A percentile compares a stretch with the other conserved stretches of the same genome.
These are phyloP conservation scores for Lochmaea capreae DNA, from an alignment of 2,888 invertebrate species.

Conservation along the genomic window DNA sequence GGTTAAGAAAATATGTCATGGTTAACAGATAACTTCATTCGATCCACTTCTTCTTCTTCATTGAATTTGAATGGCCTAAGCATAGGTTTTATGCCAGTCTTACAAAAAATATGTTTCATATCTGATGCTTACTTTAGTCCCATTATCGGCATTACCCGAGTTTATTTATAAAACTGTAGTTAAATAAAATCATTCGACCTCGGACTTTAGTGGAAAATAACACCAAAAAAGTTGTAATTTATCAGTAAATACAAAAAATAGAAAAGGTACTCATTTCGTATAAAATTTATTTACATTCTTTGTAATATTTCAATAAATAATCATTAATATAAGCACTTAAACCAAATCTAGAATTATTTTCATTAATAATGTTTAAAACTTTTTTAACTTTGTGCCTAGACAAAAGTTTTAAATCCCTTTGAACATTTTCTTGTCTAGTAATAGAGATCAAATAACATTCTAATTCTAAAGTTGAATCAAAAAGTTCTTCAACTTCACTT, in stretches of 20 bases:
- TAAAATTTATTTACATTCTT: not conserved
- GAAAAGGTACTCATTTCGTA: not conserved
- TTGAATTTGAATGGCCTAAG: no score
- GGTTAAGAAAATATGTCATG: not conserved
- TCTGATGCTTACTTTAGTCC: no score
- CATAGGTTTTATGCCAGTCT: no score
- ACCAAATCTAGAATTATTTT: conserved; percentile 44
- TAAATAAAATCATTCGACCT: not conserved
- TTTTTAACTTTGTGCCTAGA: conserved; percentile 43
- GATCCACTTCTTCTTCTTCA: not conserved
- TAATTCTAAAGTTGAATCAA: conserved; percentile 52
- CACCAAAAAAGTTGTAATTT: no score
- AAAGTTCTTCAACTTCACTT: conserved; percentile 49
- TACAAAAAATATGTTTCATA: no score
- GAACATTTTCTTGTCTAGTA: conserved; percentile 44
- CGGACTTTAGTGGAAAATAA: not conserved
- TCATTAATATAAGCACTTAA: conserved; percentile 29
- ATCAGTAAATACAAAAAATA: not conserved
- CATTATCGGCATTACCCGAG: no score
- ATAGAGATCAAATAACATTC: conserved; percentile 53
- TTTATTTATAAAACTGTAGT: no score
- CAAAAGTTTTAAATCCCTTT: conserved; percentile 46
- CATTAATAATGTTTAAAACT: conserved; percentile 45
- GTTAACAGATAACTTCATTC: not conserved
- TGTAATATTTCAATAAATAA: not conserved